phyloP scores from a whole-genome alignment of 2,797 vertebrate genomes.

The Pangasius sanitwongsei region DNA sequence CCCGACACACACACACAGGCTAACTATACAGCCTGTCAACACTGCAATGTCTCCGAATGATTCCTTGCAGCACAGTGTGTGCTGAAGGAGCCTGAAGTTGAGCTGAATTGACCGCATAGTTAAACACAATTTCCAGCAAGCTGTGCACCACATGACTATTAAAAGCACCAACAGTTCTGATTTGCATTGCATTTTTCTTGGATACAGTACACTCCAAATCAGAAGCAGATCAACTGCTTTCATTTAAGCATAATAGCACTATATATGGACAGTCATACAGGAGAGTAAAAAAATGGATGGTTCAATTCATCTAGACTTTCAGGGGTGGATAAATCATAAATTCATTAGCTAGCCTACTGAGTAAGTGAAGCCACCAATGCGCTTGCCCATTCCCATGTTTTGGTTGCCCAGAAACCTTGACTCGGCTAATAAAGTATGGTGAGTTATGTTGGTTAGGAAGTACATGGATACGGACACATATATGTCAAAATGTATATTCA shows the following conservation, averaged over 20 bases:
- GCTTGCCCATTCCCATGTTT: background rate
- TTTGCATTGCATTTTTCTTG: conserved; percentile 39
- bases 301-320: background rate
- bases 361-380: background rate
- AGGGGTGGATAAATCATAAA: background rate
- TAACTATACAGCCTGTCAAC: conserved; percentile 19
- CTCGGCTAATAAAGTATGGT: background rate
- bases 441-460: background rate
- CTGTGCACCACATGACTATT: conserved; percentile 33
- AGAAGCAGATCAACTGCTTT: background rate
- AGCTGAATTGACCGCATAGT: conserved; percentile 28
- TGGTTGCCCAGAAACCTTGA: background rate
- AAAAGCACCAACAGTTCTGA: conserved; percentile 22
- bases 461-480: too few relatives aligned
- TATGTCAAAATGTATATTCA: background rate
- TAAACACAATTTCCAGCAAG: conserved; percentile 49
- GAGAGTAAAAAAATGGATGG: background rate
- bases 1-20: conserved; percentile 22
- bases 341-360: background rate
- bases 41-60: conserved; percentile 1
- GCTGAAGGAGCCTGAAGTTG: conserved; percentile 21
- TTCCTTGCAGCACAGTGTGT: background rate
- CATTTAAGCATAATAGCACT: conserved; percentile 2
- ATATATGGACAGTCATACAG: background rate
- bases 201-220: conserved; percentile 29